Conservation (phyloP, 2,888 invertebrate species). For the Odontocolon sp. region DNA sequence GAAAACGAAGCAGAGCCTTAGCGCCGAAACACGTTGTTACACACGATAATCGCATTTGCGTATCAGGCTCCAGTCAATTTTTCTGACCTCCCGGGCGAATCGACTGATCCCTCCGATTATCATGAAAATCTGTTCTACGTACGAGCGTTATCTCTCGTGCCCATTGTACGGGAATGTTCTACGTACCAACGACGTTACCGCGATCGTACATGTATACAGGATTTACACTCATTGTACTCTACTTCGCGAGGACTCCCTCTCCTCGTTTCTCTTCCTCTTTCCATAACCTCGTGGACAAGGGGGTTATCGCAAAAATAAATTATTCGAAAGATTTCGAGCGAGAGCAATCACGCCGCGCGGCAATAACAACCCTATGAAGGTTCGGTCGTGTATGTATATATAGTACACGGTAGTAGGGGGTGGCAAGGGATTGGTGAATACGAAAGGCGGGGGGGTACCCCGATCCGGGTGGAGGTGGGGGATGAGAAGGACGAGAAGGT, state of each 20-base stretch:
- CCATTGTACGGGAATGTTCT: constrained; percentile 40
- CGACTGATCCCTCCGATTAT: constrained; percentile 69
- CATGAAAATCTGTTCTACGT: constrained; percentile 64
- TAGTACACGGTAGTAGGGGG: constrained; percentile 24
- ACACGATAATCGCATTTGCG: constrained; percentile 76
- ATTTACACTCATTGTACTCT: constrained; percentile 38
- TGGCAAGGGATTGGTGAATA: constrained; percentile 12
- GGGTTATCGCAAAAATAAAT: constrained; percentile 72
- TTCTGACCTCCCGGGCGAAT: constrained; percentile 76
- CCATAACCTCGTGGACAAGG: not conserved
- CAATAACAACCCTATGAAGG: constrained; percentile 71
- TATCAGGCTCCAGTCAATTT: constrained; percentile 79
- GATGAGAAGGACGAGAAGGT: constrained; percentile 43
- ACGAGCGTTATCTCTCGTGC: constrained; percentile 59
- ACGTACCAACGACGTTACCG: constrained; percentile 1
- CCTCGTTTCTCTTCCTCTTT: not conserved
- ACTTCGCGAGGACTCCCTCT: constrained; percentile 4
- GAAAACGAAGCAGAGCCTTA: constrained; percentile 8
- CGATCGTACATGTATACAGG: constrained; percentile 15
- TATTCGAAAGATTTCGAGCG: constrained; percentile 75
- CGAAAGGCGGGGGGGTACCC: constrained; percentile 7
- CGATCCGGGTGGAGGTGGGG: constrained; percentile 39
- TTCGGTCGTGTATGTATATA: constrained; percentile 54
- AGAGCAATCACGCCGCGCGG: constrained; percentile 73
- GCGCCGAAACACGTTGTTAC: constrained; percentile 12